These are phyloP conservation scores for Belonocnema kinseyi DNA, from an alignment of 1,140 invertebrate species.

Conservation along the genomic window DNA sequence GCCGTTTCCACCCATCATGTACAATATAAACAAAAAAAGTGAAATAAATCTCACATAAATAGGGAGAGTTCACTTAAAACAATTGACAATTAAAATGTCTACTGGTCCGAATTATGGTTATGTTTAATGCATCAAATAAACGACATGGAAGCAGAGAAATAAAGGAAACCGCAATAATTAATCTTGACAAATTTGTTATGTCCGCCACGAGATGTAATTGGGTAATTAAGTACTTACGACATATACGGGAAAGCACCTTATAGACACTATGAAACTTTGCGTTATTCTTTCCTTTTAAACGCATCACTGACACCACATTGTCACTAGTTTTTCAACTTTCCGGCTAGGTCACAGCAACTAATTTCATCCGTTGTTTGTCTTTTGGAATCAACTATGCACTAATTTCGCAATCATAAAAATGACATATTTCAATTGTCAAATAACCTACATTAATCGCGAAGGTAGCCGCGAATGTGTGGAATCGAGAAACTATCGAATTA, in stretches of 20 bases:
- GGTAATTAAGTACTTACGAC: conserved; percentile 65
- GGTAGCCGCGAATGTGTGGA: background rate
- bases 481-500: too few species aligned
- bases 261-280: conserved; percentile 72
- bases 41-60: background rate
- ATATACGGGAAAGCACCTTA: conserved; percentile 73
- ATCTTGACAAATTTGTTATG: conserved; percentile 6
- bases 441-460: conserved; percentile 18
- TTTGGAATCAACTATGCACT: conserved; percentile 39
- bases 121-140: background rate
- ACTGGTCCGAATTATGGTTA: background rate
- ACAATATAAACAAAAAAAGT: too few species aligned
- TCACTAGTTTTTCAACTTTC: conserved; percentile 42
- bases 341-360: conserved; percentile 6
- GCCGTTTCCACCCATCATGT: too few species aligned
- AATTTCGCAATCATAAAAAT: conserved; percentile 48
- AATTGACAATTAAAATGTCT: background rate
- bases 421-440: conserved; percentile 57
- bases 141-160: background rate
- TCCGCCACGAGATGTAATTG: conserved; percentile 1
- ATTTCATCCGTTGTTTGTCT: conserved; percentile 27
- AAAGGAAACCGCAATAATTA: background rate
- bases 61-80: conserved; percentile 6
- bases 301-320: conserved; percentile 71
- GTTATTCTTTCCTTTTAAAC: conserved; percentile 72